Evolutionary conservation across 2,888 invertebrate species (phyloP).

Genomic region (Hydroisotoma schaefferi): DNA sequence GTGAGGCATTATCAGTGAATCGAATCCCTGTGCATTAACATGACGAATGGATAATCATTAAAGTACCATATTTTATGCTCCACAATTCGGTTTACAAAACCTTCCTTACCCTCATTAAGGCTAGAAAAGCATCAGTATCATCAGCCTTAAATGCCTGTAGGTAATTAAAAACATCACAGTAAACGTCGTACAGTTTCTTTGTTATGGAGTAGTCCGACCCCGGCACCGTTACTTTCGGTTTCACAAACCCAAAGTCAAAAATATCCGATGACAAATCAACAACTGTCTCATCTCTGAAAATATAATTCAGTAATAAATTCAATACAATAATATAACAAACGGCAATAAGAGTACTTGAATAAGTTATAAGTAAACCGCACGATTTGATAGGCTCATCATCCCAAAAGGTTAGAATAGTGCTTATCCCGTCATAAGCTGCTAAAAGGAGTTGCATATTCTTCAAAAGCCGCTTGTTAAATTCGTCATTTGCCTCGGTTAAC

Average conservation of each 20-base stretch:
- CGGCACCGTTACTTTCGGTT: constrained; percentile 36
- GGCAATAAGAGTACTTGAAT: constrained; percentile 4
- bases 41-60: too few relatives aligned
- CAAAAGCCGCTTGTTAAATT: constrained; percentile 63
- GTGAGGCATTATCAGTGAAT: constrained; percentile 36
- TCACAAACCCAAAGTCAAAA: constrained; percentile 49
- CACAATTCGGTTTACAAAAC: not conserved
- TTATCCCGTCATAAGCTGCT: constrained; percentile 62
- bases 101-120: constrained; percentile 42
- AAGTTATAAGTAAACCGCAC: constrained; percentile 45
- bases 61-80: too few relatives aligned
- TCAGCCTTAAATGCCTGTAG: constrained; percentile 58
- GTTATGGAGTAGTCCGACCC: constrained; percentile 27
- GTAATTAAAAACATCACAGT: constrained; percentile 37
- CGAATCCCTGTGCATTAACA: constrained; percentile 35
- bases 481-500: constrained; percentile 57
- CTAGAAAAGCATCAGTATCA: constrained; percentile 70
- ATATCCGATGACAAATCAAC: constrained; percentile 56
- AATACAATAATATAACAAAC: not conserved
- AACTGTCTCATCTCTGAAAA: constrained; percentile 59
- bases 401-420: constrained; percentile 67
- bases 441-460: constrained; percentile 66
- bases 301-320: constrained; percentile 23
- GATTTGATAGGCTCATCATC: constrained; percentile 56
- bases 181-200: constrained; percentile 42